Percentiles rank a stretch among this genome's conserved stretches.
Evolutionary conservation across 2,888 invertebrate species (phyloP).

Genomic region (Drosophila mulleri): DNA sequence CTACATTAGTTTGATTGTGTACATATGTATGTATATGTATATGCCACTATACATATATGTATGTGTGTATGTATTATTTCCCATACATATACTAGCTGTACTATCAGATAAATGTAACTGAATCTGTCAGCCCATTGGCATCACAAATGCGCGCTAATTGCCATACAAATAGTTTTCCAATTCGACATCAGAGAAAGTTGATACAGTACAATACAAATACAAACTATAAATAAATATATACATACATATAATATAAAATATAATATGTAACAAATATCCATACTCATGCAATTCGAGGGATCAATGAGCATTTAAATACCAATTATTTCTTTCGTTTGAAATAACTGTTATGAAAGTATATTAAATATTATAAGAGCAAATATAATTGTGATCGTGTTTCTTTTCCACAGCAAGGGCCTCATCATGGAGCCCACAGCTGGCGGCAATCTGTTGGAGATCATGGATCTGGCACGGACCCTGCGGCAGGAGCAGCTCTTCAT

Average conservation of each 20-base stretch:
- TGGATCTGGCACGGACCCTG: slow-evolving; percentile 85
- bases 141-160: slow-evolving; percentile 52
- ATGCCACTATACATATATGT: neutral
- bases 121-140: slow-evolving; percentile 1
- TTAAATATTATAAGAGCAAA: neutral
- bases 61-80: neutral
- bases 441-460: slow-evolving; percentile 85
- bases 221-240: neutral
- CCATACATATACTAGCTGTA: neutral
- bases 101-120: slow-evolving; percentile 17
- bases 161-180: slow-evolving; percentile 33
- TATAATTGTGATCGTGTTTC: too few relatives aligned
- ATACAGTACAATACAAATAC: neutral
- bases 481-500: slow-evolving; percentile 93
- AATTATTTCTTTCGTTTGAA: neutral
- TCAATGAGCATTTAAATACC: neutral
- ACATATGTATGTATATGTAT: neutral
- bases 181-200: slow-evolving; percentile 11
- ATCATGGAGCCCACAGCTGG: slow-evolving; percentile 83
- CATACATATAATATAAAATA: neutral
- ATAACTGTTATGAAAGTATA: too few relatives aligned
- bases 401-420: slow-evolving; percentile 31
- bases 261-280: neutral
- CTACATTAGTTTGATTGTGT: slow-evolving; percentile 4
- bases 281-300: neutral